Conservation (phyloP, 2,888 invertebrate genomes). For the Rotaria socialis region DNA sequence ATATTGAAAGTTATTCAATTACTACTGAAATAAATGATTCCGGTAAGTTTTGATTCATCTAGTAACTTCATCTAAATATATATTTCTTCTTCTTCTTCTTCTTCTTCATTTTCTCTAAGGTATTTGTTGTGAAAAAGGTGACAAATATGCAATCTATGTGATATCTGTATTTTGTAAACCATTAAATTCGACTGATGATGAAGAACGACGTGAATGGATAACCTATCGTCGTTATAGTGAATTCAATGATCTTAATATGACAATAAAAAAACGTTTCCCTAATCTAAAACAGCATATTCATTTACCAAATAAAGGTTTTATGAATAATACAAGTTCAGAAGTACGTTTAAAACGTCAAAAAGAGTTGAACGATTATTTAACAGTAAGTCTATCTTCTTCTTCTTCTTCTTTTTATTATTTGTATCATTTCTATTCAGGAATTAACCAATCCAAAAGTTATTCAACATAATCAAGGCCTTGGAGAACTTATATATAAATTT, state of each 20-base stretch:
- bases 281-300: not conserved
- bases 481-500: constrained; percentile 66
- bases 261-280: constrained; percentile 68
- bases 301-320: constrained; percentile 22
- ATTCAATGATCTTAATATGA: constrained; percentile 80
- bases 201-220: constrained; percentile 68
- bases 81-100: not conserved
- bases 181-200: not conserved
- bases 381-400: not conserved
- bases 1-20: not conserved
- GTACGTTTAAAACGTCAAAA: constrained; percentile 3
- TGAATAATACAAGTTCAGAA: constrained; percentile 4
- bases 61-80: not conserved
- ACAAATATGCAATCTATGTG: constrained; percentile 28
- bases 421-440: constrained; percentile 55
- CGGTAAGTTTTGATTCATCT: not conserved
- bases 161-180: constrained; percentile 26
- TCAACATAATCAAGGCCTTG: constrained; percentile 66
- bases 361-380: constrained; percentile 26
- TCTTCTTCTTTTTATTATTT: not conserved
- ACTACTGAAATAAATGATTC: constrained; percentile 11
- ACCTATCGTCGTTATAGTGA: constrained; percentile 87
- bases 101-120: not conserved
- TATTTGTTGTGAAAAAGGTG: constrained; percentile 16
- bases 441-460: constrained; percentile 67